These are phyloP conservation scores for Arion vulgaris DNA, from an alignment of 1,140 invertebrate species.

Conservation along the genomic window DNA sequence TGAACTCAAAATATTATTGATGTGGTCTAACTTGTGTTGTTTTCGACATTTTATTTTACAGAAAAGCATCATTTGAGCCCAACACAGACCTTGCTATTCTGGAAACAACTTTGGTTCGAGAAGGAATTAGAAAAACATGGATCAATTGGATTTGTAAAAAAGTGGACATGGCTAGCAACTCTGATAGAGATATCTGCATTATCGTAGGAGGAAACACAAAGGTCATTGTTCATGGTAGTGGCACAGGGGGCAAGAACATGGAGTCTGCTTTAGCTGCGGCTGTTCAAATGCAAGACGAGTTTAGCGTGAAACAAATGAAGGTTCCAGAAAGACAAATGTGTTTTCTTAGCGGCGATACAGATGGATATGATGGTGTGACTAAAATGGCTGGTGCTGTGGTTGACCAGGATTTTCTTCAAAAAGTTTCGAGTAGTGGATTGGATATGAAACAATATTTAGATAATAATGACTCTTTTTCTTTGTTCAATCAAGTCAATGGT, in stretches of 20 bases:
- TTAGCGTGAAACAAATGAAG: constrained; percentile 59
- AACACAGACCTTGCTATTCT: constrained; percentile 42
- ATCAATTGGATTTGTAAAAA: constrained; percentile 53
- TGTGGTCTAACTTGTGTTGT: not conserved
- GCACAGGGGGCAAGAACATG: constrained; percentile 93
- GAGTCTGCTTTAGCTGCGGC: constrained; percentile 88
- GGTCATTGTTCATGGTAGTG: constrained; percentile 81
- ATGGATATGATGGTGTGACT: constrained; percentile 98
- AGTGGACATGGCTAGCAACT: constrained; percentile 49
- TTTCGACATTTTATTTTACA: not conserved
- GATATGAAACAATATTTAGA: constrained; percentile 76
- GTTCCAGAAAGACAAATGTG: constrained; percentile 70
- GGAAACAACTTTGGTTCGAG: constrained; percentile 57
- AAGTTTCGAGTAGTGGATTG: constrained; percentile 49
- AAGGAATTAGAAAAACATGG: constrained; percentile 56
- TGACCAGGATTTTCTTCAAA: constrained; percentile 66
- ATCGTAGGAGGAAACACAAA: constrained; percentile 92
- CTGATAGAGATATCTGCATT: constrained; percentile 74
- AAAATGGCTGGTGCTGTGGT: constrained; percentile 90
- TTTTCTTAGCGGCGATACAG: constrained; percentile 89
- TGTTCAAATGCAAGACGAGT: constrained; percentile 77
- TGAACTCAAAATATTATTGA: no score
- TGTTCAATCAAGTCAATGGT: constrained; percentile 81
- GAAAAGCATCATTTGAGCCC: constrained; percentile 39
- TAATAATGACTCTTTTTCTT: constrained; percentile 91